A percentile compares a stretch with the other conserved stretches of the same genome.
Evolutionary conservation across 2,113 vertebrate genomes (phyloP).

Genomic region (Carassius gibelio): DNA sequence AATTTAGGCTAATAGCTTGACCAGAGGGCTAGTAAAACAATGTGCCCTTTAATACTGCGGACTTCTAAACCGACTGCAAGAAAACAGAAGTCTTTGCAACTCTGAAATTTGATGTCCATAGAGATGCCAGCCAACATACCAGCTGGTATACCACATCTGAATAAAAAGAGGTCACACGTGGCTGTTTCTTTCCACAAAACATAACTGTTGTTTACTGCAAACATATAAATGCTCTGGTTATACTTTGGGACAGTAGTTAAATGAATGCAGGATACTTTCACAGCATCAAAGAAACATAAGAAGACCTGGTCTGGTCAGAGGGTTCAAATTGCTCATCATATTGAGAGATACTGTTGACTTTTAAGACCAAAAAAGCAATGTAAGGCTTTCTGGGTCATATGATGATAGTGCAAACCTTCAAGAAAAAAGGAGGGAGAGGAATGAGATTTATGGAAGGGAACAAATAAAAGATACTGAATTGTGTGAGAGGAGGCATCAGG

Average conservation of each 20-base stretch:
- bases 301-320: conserved; percentile 5
- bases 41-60: background rate
- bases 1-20: conserved; percentile 4
- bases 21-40: conserved; percentile 5
- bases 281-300: conserved; percentile 13
- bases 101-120: no score
- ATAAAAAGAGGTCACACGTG: background rate
- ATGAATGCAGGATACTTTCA: background rate
- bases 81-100: background rate
- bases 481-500: background rate
- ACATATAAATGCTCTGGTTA: background rate
- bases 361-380: conserved; percentile 5
- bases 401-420: background rate
- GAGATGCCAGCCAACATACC: background rate
- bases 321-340: background rate
- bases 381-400: background rate
- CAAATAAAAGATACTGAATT: background rate
- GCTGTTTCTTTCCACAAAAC: background rate
- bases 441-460: background rate
- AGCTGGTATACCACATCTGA: background rate
- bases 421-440: background rate
- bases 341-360: background rate
- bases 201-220: background rate
- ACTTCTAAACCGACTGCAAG: background rate
- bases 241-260: background rate